A percentile compares a stretch with the other conserved stretches of the same genome.
These are phyloP conservation scores for Bombycilla garrulus DNA, from an alignment of 2,113 vertebrate species.

Conservation along the genomic window DNA sequence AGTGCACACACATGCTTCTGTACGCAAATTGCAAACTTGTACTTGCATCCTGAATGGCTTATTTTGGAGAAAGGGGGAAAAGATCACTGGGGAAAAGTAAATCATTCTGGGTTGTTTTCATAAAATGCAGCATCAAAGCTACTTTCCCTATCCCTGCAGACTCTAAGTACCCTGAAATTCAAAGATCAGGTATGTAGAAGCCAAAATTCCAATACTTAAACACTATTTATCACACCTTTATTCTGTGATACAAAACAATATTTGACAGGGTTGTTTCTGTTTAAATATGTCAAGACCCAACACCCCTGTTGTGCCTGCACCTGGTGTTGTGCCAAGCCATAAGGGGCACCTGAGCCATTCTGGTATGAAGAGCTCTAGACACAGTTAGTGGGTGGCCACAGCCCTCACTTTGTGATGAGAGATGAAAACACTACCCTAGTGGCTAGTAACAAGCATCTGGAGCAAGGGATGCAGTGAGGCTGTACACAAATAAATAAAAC, in stretches of 20 bases:
- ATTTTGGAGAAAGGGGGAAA: not conserved
- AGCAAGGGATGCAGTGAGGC: not conserved
- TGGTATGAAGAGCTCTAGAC: rapidly evolving
- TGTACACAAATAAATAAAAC: not conserved
- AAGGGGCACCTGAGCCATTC: not conserved
- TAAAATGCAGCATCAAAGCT: not conserved
- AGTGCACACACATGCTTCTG: not conserved
- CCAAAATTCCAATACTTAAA: not conserved
- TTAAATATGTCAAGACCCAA: not conserved
- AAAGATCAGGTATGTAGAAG: not conserved
- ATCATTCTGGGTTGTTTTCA: not conserved
- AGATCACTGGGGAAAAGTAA: not conserved
- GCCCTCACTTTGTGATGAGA: not conserved
- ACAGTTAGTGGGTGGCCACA: rapidly evolving
- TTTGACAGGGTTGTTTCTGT: not conserved
- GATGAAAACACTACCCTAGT: not conserved
- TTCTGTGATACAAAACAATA: not conserved
- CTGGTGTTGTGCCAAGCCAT: not conserved
- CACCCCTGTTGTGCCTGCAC: rapidly evolving
- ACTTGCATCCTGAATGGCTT: not conserved
- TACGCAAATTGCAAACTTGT: not conserved
- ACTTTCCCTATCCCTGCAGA: not conserved
- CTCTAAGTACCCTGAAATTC: not conserved
- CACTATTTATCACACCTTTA: not conserved
- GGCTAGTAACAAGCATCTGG: not conserved